Percentiles rank a stretch among this genome's conserved stretches.
Conservation (phyloP, 2,888 invertebrate species). For the Athetis lepigone region DNA sequence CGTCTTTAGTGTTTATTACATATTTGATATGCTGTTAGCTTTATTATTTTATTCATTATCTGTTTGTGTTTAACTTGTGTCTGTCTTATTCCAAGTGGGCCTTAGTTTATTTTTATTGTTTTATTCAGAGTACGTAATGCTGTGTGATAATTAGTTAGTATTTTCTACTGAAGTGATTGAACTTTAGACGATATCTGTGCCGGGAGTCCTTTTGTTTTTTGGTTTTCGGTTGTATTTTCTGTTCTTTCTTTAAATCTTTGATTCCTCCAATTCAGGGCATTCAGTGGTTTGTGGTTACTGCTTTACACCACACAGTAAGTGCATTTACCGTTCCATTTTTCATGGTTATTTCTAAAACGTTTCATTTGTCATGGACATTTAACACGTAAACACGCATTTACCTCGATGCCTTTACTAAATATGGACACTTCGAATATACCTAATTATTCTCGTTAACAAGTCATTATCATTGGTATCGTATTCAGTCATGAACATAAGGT, state of each 20-base stretch:
- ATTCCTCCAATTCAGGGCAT: neutral
- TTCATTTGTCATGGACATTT: neutral
- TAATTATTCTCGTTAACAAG: neutral
- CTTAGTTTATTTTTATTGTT: constrained; percentile 2
- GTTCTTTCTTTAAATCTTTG: neutral
- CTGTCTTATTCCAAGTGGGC: constrained; percentile 10
- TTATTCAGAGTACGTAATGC: neutral
- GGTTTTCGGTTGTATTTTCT: neutral
- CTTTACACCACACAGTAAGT: neutral
- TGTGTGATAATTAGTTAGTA: neutral
- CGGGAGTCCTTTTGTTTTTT: neutral
- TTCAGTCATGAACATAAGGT: neutral
- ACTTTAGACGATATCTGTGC: neutral
- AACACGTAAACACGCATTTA: neutral
- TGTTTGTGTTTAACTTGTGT: constrained; percentile 20
- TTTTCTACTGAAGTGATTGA: neutral
- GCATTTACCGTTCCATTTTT: neutral
- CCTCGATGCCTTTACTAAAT: neutral
- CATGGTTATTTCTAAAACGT: neutral
- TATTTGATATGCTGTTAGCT: constrained; percentile 15
- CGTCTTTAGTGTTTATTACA: constrained; percentile 15
- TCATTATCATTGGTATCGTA: neutral
- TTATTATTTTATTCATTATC: constrained; percentile 24
- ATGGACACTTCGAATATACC: neutral
- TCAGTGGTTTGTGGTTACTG: neutral